Conservation (phyloP, 2,113 vertebrate species). For the Puntigrus tetrazona region DNA sequence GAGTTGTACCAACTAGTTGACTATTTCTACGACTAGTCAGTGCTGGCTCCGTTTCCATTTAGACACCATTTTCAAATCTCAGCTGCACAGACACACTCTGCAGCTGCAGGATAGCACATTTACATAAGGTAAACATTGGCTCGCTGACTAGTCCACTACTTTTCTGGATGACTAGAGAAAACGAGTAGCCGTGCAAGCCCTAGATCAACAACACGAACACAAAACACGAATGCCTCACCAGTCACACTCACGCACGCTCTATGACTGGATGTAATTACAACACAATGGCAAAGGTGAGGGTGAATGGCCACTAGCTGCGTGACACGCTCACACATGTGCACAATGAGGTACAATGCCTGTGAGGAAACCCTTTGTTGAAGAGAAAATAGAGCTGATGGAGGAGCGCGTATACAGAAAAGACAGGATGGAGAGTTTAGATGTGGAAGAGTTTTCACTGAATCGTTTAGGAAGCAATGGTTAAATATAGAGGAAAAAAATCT, state of each 20-base stretch:
- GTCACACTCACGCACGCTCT: conserved; percentile 26
- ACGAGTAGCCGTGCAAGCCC: conserved; percentile 4
- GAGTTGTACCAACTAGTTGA: not conserved
- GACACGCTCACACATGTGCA: conserved; percentile 21
- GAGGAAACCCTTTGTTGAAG: conserved; percentile 15
- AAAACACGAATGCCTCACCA: conserved; percentile 15
- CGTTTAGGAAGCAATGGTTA: too few relatives aligned
- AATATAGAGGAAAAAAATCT: too few relatives aligned
- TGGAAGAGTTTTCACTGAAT: too few relatives aligned
- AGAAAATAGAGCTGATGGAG: not conserved
- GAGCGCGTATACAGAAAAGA: too few relatives aligned
- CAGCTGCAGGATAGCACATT: not conserved
- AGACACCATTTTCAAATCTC: not conserved
- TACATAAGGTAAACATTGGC: conserved; percentile 56
- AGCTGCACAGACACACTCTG: not conserved
- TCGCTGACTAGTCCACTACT: conserved; percentile 20
- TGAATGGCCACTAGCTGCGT: conserved; percentile 29
- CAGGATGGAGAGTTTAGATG: too few relatives aligned
- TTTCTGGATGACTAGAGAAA: conserved; percentile 22
- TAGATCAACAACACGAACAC: conserved; percentile 32
- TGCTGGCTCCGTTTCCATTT: not conserved
- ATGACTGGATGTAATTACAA: conserved; percentile 61
- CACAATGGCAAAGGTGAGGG: conserved; percentile 45
- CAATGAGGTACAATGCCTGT: conserved; percentile 11
- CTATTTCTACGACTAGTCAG: not conserved